These are phyloP conservation scores for Antigone vipio DNA, from an alignment of 2,113 vertebrate species.

Conservation along the genomic window DNA sequence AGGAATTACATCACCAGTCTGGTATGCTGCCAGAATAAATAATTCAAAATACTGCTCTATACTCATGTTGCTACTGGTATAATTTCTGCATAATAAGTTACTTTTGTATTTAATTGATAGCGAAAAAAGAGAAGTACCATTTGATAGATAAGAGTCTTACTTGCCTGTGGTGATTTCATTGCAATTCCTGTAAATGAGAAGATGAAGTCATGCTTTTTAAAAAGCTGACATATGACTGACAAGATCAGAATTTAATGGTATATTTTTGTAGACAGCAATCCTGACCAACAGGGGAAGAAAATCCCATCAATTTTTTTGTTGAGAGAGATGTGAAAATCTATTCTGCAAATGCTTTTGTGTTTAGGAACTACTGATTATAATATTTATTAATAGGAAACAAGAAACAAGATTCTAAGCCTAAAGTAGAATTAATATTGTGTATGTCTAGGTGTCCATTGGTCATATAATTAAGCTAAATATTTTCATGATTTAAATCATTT, in stretches of 20 bases:
- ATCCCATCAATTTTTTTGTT: background rate
- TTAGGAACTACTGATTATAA: background rate
- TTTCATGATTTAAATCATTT: background rate
- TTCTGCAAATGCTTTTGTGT: background rate
- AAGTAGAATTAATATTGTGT: background rate
- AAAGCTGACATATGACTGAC: background rate
- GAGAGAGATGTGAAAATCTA: background rate
- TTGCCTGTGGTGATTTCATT: background rate
- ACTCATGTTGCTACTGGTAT: background rate
- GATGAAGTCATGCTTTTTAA: background rate
- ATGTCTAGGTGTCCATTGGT: background rate
- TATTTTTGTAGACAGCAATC: background rate
- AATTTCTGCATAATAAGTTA: background rate
- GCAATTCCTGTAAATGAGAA: background rate
- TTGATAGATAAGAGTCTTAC: background rate
- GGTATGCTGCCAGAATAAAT: slow-evolving; percentile 24
- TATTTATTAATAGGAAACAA: background rate
- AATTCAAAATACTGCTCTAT: background rate
- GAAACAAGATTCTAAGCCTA: background rate
- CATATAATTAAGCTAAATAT: background rate
- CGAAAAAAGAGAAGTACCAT: background rate
- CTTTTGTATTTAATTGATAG: background rate
- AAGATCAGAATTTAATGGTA: background rate
- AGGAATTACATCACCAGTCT: background rate
- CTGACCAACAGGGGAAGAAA: background rate